phyloP scores from a whole-genome alignment of 92 coral and sea anemone species.

The Virgularia gustaviana region DNA sequence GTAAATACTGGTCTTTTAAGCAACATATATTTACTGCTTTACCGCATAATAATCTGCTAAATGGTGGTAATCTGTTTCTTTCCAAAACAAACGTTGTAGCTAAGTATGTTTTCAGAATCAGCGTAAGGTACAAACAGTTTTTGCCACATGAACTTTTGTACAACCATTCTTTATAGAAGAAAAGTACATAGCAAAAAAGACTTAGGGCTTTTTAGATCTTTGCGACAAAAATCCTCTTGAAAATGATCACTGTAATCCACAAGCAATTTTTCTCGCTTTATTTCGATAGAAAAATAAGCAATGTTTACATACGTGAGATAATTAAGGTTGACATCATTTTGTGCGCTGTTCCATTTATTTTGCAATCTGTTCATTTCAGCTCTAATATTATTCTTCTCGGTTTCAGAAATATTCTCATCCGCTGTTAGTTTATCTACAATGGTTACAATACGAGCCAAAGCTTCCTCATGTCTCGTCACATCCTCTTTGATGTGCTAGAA shows the following conservation, averaged over 20 bases:
- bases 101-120: too few species aligned
- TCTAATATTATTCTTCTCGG: constrained; percentile 26
- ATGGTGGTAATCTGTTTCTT: too few species aligned
- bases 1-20: too few species aligned
- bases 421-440: constrained; percentile 34
- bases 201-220: too few species aligned
- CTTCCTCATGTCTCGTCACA: constrained; percentile 23
- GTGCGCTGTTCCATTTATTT: constrained; percentile 32
- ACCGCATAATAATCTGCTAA: too few species aligned
- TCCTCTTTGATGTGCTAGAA: constrained; percentile 31
- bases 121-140: too few species aligned
- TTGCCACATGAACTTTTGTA: too few species aligned
- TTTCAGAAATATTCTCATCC: constrained; percentile 21
- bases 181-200: too few species aligned
- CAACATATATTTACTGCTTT: too few species aligned
- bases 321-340: constrained; percentile 24
- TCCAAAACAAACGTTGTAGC: too few species aligned
- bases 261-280: background rate
- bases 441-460: constrained; percentile 25
- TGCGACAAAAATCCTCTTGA: too few species aligned
- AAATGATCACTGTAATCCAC: background rate
- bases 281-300: background rate
- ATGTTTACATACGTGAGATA: constrained; percentile 19
- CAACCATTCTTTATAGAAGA: too few species aligned
- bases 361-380: constrained; percentile 35